These are phyloP conservation scores for Aegithalos caudatus DNA, from an alignment of 2,113 vertebrate species.

Conservation along the genomic window DNA sequence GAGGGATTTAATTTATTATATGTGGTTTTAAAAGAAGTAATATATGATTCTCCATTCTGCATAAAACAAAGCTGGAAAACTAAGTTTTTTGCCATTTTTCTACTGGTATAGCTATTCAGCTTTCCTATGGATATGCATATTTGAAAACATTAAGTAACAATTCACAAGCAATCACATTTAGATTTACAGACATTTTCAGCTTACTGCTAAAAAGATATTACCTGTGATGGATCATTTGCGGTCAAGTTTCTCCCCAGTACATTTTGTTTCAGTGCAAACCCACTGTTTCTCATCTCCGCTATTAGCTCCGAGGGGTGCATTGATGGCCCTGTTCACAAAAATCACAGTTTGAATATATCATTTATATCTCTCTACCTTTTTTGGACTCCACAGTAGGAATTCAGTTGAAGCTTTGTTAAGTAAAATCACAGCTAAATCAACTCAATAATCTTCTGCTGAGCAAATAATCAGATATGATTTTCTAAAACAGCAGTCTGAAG, in stretches of 20 bases:
- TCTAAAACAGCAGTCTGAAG: constrained; percentile 91
- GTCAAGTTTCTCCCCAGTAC: constrained; percentile 96
- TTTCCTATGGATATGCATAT: constrained; percentile 81
- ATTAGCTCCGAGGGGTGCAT: constrained; percentile 99
- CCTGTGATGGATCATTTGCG: constrained; percentile 95
- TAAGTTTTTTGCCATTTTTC: constrained; percentile 51
- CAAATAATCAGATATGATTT: constrained; percentile 98
- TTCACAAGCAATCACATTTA: constrained; percentile 82
- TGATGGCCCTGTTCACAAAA: constrained; percentile 98
- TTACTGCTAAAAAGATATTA: constrained; percentile 87
- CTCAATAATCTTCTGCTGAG: constrained; percentile 98
- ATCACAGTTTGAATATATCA: constrained; percentile 93
- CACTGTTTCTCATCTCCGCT: constrained; percentile 99
- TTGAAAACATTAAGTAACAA: constrained; percentile 80
- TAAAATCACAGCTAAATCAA: constrained; percentile 97
- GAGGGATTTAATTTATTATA: constrained; percentile 66
- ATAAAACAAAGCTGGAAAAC: constrained; percentile 53
- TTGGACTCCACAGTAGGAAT: constrained; percentile 91
- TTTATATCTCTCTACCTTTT: constrained; percentile 88
- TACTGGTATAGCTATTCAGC: constrained; percentile 32
- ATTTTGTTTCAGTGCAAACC: constrained; percentile 99
- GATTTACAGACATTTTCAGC: constrained; percentile 81
- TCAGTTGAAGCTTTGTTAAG: constrained; percentile 95
- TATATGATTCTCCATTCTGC: constrained; percentile 58
- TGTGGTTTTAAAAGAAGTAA: constrained; percentile 46